Evolutionary conservation across 1,140 invertebrate genomes (phyloP).

Genomic region (Cyrtorhinus lividipennis): DNA sequence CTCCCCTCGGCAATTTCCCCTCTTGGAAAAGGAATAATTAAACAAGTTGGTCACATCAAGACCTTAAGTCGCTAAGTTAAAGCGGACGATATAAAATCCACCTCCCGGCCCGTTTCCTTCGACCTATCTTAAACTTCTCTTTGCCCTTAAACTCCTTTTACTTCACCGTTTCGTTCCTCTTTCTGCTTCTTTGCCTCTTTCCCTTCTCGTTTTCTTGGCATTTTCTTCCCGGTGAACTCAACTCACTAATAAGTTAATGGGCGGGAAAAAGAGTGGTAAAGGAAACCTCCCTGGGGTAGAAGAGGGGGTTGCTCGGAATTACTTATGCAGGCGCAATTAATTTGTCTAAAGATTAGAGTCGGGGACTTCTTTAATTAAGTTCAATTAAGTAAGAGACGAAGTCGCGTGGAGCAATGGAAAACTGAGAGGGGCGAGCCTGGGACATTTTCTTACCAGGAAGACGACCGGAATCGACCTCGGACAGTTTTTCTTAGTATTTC

Average conservation of each 20-base stretch:
- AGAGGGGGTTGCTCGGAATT: conserved; percentile 14
- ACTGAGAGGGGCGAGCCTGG: no score
- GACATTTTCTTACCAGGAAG: no score
- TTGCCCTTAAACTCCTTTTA: background rate
- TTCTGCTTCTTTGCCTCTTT: no score
- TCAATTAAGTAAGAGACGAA: conserved; percentile 21
- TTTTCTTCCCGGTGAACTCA: background rate
- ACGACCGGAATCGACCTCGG: no score
- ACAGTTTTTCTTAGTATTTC: no score
- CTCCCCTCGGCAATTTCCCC: background rate
- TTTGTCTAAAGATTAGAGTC: conserved; percentile 24
- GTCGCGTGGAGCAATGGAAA: background rate
- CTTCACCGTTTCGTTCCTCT: no score
- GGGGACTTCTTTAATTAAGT: conserved; percentile 24
- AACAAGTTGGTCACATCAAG: conserved; percentile 22
- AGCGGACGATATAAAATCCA: conserved; percentile 16
- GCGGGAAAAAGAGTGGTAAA: conserved; percentile 20
- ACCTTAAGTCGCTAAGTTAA: conserved; percentile 11
- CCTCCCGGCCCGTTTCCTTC: background rate
- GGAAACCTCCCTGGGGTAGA: background rate
- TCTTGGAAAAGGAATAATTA: conserved; percentile 16
- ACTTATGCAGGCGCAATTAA: conserved; percentile 24
- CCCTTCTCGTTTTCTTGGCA: no score
- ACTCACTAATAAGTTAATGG: conserved; percentile 24
- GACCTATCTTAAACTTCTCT: background rate